Evolutionary conservation across 2,888 invertebrate genomes (phyloP).

Genomic region (Xestia c-nigrum): DNA sequence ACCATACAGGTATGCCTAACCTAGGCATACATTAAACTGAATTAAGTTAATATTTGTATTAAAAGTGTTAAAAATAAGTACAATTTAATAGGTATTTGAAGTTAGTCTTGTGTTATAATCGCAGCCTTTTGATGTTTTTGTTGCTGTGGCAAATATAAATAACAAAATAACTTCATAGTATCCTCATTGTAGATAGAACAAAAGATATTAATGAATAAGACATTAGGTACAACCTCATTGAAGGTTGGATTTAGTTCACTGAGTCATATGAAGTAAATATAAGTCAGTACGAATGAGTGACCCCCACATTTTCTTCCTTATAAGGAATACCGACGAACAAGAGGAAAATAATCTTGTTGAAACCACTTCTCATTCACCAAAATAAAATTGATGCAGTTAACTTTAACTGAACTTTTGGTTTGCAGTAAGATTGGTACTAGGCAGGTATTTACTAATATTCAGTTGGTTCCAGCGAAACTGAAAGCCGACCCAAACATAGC

Average conservation of each 20-base stretch:
- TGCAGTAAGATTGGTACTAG: background rate
- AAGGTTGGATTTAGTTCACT: conserved; percentile 53
- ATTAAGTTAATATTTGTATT: background rate
- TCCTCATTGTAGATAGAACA: conserved; percentile 31
- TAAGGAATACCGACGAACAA: conserved; percentile 23
- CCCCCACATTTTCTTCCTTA: conserved; percentile 42
- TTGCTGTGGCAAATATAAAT: background rate
- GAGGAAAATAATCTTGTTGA: conserved; percentile 6
- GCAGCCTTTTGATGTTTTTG: background rate
- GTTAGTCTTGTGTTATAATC: background rate
- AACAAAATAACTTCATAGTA: conserved; percentile 11
- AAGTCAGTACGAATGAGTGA: conserved; percentile 33
- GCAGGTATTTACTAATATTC: background rate
- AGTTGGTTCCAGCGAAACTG: background rate
- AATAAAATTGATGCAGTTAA: background rate
- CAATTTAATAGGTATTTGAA: background rate
- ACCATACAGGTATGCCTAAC: background rate
- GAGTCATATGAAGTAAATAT: conserved; percentile 58
- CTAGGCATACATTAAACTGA: background rate
- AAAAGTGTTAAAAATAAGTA: background rate
- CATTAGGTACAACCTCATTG: conserved; percentile 44
- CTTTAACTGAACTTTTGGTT: background rate
- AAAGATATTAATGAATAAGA: conserved; percentile 54
- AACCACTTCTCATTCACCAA: conserved; percentile 14
- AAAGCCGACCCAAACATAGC: background rate